phyloP scores from a whole-genome alignment of 1,140 invertebrate species.

The Magallana angulata region DNA sequence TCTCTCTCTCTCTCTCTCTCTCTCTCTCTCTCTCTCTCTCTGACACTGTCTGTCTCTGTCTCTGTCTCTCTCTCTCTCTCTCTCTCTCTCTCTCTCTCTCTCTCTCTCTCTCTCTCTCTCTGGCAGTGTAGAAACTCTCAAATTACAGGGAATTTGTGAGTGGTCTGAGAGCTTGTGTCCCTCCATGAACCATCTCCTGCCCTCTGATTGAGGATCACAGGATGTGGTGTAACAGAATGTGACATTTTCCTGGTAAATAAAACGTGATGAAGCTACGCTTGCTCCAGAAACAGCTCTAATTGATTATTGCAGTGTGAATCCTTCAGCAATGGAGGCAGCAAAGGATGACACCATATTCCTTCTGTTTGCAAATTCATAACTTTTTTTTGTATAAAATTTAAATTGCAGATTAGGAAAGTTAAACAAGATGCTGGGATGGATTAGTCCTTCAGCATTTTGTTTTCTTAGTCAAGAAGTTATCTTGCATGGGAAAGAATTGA shows the following conservation, averaged over 20 bases:
- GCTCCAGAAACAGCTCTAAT: neutral
- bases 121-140: neutral
- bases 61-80: neutral
- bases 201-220: neutral
- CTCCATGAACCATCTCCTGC: neutral
- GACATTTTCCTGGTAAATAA: constrained; percentile 14
- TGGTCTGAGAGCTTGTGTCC: neutral
- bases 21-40: no score
- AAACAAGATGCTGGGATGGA: no score
- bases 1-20: neutral
- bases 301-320: neutral
- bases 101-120: no score
- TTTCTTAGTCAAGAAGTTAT: no score
- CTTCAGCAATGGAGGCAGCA: neutral
- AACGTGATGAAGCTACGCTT: neutral
- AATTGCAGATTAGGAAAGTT: neutral
- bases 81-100: no score
- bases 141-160: neutral
- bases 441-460: no score
- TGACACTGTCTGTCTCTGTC: no score
- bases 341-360: neutral
- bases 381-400: neutral
- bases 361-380: neutral
- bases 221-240: neutral
- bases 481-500: no score